Conservation (phyloP, 2,888 invertebrate genomes). For the Coremacera marginata region DNA sequence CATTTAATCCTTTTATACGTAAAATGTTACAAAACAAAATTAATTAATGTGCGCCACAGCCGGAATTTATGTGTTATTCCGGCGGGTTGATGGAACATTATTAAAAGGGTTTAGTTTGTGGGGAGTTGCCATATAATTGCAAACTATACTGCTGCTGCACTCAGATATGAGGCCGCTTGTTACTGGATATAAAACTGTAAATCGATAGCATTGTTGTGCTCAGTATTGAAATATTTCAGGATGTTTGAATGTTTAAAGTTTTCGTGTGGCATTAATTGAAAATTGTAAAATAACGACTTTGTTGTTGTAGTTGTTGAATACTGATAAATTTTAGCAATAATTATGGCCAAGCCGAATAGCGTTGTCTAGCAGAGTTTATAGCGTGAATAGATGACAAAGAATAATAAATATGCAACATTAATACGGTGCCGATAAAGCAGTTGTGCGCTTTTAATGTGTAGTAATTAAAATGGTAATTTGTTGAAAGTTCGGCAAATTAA, state of each 20-base stretch:
- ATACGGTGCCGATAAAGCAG: constrained; percentile 36
- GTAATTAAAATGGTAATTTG: constrained; percentile 65
- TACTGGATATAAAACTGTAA: constrained; percentile 26
- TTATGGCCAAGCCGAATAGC: not conserved
- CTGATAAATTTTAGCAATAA: constrained; percentile 31
- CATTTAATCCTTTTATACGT: constrained; percentile 67
- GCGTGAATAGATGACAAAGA: constrained; percentile 29
- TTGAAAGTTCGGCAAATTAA: constrained; percentile 43
- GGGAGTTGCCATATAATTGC: not conserved
- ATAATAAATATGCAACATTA: constrained; percentile 33
- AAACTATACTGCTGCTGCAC: not conserved
- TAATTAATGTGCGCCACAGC: constrained; percentile 67
- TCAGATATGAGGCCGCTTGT: constrained; percentile 12
- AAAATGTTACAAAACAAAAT: constrained; percentile 63
- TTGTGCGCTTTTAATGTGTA: constrained; percentile 62
- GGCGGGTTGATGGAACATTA: not conserved
- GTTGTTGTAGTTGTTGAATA: constrained; percentile 26
- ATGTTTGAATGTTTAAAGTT: constrained; percentile 22
- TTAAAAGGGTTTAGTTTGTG: not conserved
- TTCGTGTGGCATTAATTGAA: constrained; percentile 28
- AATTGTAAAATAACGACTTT: constrained; percentile 11
- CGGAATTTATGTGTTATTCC: constrained; percentile 60
- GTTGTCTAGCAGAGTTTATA: not conserved
- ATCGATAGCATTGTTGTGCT: constrained; percentile 33
- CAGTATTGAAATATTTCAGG: constrained; percentile 22